These are phyloP conservation scores for Chelonoidis abingdonii DNA, from an alignment of 2,113 vertebrate genomes.

Conservation along the genomic window DNA sequence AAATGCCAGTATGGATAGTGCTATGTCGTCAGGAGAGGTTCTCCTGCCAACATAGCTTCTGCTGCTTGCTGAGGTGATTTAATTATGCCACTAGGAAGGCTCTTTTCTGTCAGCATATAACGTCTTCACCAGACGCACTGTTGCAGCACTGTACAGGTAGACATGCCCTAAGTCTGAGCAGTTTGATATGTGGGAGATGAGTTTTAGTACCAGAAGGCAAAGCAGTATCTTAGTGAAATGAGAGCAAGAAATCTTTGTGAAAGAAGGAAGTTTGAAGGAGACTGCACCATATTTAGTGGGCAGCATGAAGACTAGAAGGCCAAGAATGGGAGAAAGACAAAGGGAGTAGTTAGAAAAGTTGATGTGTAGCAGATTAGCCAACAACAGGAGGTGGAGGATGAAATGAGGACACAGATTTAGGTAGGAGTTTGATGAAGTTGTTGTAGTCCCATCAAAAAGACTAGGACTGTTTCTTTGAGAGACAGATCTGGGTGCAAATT, in stretches of 20 bases:
- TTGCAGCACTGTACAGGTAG: neutral
- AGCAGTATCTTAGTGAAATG: neutral
- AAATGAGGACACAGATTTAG: neutral
- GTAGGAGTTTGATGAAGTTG: neutral
- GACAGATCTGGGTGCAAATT: neutral
- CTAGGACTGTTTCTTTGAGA: neutral
- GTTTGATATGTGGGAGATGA: neutral
- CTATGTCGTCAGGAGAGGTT: too few relatives aligned
- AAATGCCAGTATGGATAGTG: too few relatives aligned
- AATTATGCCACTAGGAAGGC: too few relatives aligned
- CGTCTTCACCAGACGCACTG: too few relatives aligned
- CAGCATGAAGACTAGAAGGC: neutral
- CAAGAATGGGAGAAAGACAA: neutral
- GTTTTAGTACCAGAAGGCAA: neutral
- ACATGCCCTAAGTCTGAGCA: neutral
- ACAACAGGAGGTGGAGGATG: neutral
- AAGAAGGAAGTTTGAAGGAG: fast-evolving
- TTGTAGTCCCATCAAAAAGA: neutral
- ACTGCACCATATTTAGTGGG: fast-evolving
- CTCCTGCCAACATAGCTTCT: too few relatives aligned
- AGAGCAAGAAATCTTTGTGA: neutral
- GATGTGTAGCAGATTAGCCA: neutral
- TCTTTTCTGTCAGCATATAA: too few relatives aligned
- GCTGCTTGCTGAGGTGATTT: too few relatives aligned
- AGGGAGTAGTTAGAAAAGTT: neutral